Percentiles rank a stretch among this genome's conserved stretches.
These are phyloP conservation scores for Ginglymostoma cirratum DNA, from an alignment of 2,113 vertebrate genomes.

Conservation along the genomic window DNA sequence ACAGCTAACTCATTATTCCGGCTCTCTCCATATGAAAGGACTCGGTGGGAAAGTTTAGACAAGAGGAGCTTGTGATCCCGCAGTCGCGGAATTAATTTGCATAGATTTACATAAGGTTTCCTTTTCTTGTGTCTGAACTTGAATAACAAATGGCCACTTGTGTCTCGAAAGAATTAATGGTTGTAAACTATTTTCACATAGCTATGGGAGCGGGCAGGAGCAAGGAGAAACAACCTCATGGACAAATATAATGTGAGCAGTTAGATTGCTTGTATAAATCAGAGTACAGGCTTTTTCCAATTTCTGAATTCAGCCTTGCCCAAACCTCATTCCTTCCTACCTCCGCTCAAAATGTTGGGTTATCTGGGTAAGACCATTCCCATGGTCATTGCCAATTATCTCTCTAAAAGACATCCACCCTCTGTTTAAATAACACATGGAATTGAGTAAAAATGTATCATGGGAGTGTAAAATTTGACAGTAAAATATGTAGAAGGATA, in stretches of 20 bases:
- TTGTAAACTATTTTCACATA: not conserved
- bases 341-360: not conserved
- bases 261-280: not conserved
- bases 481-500: not conserved
- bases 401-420: not conserved
- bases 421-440: not conserved
- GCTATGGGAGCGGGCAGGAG: slow-evolving; percentile 5
- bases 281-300: not conserved
- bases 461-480: not conserved
- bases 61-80: slow-evolving; percentile 43
- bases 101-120: slow-evolving; percentile 69
- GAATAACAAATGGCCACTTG: slow-evolving; percentile 34
- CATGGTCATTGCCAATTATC: not conserved
- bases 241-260: not conserved
- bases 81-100: slow-evolving; percentile 53
- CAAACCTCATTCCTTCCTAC: not conserved
- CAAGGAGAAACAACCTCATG: not conserved
- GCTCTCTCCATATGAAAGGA: slow-evolving; percentile 21
- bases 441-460: not conserved
- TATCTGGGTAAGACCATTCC: not conserved
- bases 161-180: slow-evolving; percentile 16
- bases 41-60: slow-evolving; percentile 32
- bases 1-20: slow-evolving; percentile 33
- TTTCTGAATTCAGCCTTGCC: not conserved
- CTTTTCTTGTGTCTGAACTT: slow-evolving; percentile 46